These are phyloP conservation scores for Netelia inedita DNA, from an alignment of 2,888 invertebrate species.

Conservation along the genomic window DNA sequence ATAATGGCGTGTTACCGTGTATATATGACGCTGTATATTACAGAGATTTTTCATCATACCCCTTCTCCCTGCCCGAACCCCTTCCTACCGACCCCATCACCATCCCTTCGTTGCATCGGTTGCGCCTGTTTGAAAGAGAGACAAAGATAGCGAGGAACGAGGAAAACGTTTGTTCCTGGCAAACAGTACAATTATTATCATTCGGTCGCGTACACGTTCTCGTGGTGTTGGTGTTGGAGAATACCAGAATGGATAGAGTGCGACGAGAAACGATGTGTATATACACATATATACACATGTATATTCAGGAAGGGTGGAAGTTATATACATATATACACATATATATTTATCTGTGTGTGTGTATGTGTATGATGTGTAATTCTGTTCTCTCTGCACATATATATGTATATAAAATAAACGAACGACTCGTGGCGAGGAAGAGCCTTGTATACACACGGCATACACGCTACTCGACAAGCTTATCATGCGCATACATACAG, in stretches of 20 bases:
- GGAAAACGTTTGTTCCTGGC: slow-evolving; percentile 65
- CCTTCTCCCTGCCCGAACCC: background rate
- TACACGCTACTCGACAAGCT: slow-evolving; percentile 54
- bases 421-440: slow-evolving; percentile 25
- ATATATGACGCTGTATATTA: slow-evolving; percentile 49
- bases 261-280: background rate
- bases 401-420: background rate
- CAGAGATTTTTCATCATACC: slow-evolving; percentile 62
- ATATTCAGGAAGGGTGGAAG: too few species aligned
- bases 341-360: too few species aligned
- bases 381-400: background rate
- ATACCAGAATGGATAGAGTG: background rate
- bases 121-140: slow-evolving; percentile 12
- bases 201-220: slow-evolving; percentile 12
- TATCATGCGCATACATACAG: background rate
- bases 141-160: slow-evolving; percentile 33
- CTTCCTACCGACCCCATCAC: too few species aligned
- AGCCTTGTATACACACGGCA: slow-evolving; percentile 48
- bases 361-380: background rate
- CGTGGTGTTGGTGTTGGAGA: slow-evolving; percentile 9
- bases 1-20: slow-evolving; percentile 31
- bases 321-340: too few species aligned
- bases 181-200: slow-evolving; percentile 68
- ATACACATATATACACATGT: too few species aligned
- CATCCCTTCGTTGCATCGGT: too few species aligned